Evolutionary conservation across 2,797 vertebrate genomes (phyloP).

Genomic region (Myripristis jacobus): DNA sequence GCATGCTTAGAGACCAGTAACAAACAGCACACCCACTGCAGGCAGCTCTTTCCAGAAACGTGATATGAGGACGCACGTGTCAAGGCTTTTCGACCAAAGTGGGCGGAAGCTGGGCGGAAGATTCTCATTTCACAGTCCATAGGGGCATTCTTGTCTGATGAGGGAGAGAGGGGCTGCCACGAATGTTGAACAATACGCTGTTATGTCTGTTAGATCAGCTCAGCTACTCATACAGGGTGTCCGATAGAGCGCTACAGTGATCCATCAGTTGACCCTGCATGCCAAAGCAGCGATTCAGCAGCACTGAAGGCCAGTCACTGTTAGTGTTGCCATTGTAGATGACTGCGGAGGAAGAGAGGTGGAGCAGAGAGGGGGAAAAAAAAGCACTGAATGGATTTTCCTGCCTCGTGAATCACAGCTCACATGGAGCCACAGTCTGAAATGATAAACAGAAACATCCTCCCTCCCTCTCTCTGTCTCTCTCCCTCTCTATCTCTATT

Average conservation of each 20-base stretch:
- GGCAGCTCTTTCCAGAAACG: neutral
- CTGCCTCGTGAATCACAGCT: slow-evolving; percentile 70
- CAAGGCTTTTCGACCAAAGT: slow-evolving; percentile 11
- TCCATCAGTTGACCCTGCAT: slow-evolving; percentile 31
- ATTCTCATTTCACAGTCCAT: slow-evolving; percentile 17
- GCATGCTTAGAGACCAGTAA: neutral
- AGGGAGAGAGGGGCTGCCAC: slow-evolving; percentile 21
- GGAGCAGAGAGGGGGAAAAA: slow-evolving; percentile 30
- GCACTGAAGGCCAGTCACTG: slow-evolving; percentile 44
- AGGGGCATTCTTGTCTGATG: slow-evolving; percentile 44
- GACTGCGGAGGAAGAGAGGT: slow-evolving; percentile 55
- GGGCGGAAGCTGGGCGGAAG: slow-evolving; percentile 36
- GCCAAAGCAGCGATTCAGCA: slow-evolving; percentile 51
- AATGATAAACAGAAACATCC: slow-evolving; percentile 59
- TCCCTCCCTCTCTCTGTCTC: slow-evolving; percentile 1
- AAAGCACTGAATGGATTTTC: slow-evolving; percentile 23
- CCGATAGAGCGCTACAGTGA: slow-evolving; percentile 4
- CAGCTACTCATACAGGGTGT: slow-evolving; percentile 43
- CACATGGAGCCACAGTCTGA: slow-evolving; percentile 63
- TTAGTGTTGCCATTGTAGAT: slow-evolving; percentile 36
- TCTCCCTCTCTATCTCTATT: slow-evolving; percentile 28
- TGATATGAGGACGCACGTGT: slow-evolving; percentile 21
- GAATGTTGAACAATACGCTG: slow-evolving; percentile 37
- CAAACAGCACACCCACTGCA: slow-evolving; percentile 11
- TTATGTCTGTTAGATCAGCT: slow-evolving; percentile 36